These are phyloP conservation scores for Garra rufa DNA, from an alignment of 2,113 vertebrate genomes.

Conservation along the genomic window DNA sequence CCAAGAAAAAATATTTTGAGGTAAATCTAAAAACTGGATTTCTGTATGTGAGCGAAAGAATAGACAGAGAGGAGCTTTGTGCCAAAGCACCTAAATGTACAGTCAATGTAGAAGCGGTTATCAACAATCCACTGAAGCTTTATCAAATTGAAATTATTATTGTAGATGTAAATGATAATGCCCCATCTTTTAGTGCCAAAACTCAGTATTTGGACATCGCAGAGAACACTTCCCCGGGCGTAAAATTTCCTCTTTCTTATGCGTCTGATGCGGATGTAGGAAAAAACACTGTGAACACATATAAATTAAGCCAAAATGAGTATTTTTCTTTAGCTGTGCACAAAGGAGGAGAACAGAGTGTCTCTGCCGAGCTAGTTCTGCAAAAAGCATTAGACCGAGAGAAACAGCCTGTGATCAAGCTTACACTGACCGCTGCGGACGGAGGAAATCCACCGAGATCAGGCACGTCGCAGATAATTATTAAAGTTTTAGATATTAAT, in stretches of 20 bases:
- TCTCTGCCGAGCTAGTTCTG: constrained; percentile 77
- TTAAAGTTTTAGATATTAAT: constrained; percentile 80
- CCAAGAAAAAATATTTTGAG: constrained; percentile 66
- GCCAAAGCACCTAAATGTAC: constrained; percentile 62
- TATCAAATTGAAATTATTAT: constrained; percentile 79
- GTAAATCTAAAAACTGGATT: constrained; percentile 75
- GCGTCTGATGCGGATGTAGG: constrained; percentile 78
- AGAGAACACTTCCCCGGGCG: constrained; percentile 72
- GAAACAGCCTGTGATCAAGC: constrained; percentile 67
- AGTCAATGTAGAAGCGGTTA: constrained; percentile 72
- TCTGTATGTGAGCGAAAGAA: constrained; percentile 70
- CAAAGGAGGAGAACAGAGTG: constrained; percentile 73
- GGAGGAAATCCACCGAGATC: constrained; percentile 73
- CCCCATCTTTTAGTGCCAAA: constrained; percentile 73
- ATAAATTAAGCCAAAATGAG: constrained; percentile 77
- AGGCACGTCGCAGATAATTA: constrained; percentile 72
- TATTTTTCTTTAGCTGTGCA: constrained; percentile 72
- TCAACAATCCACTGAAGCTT: constrained; percentile 75
- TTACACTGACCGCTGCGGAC: constrained; percentile 73
- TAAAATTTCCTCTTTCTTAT: constrained; percentile 73
- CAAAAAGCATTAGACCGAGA: constrained; percentile 81
- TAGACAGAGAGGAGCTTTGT: constrained; percentile 77
- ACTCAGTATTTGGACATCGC: constrained; percentile 72
- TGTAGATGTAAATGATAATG: constrained; percentile 84
- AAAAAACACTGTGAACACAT: constrained; percentile 74